Conservation (phyloP, 2,797 vertebrate genomes). For the Gallinago solitaria region DNA sequence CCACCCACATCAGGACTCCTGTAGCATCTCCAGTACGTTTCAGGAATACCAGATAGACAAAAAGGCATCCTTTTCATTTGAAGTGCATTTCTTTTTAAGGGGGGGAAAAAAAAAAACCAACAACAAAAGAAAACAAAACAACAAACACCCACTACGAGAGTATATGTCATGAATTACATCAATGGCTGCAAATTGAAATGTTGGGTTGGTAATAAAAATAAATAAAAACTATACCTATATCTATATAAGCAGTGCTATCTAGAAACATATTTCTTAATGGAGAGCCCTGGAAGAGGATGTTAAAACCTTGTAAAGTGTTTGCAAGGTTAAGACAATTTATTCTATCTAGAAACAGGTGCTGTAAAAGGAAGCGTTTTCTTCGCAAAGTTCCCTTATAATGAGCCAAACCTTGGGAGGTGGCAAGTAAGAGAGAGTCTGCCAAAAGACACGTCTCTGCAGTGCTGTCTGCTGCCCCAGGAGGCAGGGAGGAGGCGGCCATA, state of each 20-base stretch:
- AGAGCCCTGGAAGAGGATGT: neutral
- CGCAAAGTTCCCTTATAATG: neutral
- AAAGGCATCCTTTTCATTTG: constrained; percentile 64
- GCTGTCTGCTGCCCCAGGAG: neutral
- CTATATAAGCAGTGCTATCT: constrained; percentile 64
- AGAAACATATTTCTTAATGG: constrained; percentile 59
- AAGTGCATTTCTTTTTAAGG: constrained; percentile 70
- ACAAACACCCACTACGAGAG: neutral
- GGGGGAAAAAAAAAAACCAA: neutral
- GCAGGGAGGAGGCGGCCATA: neutral
- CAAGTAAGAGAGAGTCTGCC: neutral
- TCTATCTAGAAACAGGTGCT: constrained; percentile 1
- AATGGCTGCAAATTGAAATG: constrained; percentile 71
- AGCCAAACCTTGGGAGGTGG: neutral
- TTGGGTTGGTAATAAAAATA: constrained; percentile 73
- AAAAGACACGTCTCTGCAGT: neutral
- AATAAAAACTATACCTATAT: constrained; percentile 77
- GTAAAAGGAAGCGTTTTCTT: neutral
- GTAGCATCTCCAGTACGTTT: constrained; percentile 52
- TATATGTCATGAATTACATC: constrained; percentile 60
- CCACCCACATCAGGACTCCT: constrained; percentile 36
- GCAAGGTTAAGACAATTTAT: neutral
- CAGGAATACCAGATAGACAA: constrained; percentile 20
- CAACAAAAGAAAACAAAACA: too few relatives aligned
- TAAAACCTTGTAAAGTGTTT: constrained; percentile 2